These are phyloP conservation scores for Plagodis pulveraria DNA, from an alignment of 2,888 invertebrate genomes.

Conservation along the genomic window DNA sequence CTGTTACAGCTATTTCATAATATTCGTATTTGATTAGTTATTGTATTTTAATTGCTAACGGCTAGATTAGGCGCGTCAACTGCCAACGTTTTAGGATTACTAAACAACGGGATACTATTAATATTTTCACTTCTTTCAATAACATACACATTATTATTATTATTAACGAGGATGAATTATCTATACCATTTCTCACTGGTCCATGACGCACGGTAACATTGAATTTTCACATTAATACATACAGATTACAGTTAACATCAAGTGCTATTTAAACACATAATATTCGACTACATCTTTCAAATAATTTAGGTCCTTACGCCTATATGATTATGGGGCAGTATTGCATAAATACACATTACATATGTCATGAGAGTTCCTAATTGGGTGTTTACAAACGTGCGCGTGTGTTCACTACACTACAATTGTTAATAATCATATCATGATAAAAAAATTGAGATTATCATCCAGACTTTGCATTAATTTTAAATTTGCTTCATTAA, in stretches of 20 bases:
- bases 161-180: too few relatives aligned
- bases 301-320: conserved; percentile 8
- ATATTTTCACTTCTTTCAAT: not conserved
- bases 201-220: not conserved
- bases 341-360: conserved; percentile 32
- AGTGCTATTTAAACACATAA: conserved; percentile 14
- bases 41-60: conserved; percentile 13
- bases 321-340: conserved; percentile 43
- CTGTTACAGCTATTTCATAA: conserved; percentile 18
- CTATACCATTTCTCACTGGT: too few relatives aligned
- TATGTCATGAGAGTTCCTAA: conserved; percentile 16
- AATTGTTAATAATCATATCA: not conserved
- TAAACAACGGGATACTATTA: conserved; percentile 4
- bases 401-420: conserved; percentile 6
- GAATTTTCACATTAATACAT: conserved; percentile 8
- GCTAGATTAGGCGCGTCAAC: conserved; percentile 11
- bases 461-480: not conserved
- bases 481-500: too few relatives aligned
- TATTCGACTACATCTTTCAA: conserved; percentile 9
- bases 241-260: conserved; percentile 4
- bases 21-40: conserved; percentile 21
- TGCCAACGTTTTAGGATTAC: conserved; percentile 8
- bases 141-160: not conserved
- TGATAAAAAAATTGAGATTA: conserved; percentile 12
- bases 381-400: conserved; percentile 28